Evolutionary conservation across 2,113 vertebrate genomes (phyloP), one percentile per base, ranked within the genome.

Genomic region (Festucalex cinctus): DNA sequence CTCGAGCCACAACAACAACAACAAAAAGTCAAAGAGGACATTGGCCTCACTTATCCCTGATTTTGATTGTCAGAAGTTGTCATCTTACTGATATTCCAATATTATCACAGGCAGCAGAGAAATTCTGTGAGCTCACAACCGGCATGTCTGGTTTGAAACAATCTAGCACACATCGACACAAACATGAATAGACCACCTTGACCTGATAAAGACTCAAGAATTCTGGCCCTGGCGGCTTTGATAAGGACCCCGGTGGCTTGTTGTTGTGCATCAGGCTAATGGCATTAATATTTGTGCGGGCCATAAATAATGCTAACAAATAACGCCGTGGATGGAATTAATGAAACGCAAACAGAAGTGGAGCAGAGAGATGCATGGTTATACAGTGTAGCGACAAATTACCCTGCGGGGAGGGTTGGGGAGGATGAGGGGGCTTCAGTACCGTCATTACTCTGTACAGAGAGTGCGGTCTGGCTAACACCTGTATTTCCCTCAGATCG

Each of bases 321-420:
- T 90, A 91, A 91, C 93, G 82, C 88, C 91, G 94, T 88, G 85
- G 73, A 91, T 95, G 91, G 91, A 92, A 92, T 89, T 88, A 91
- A 93, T 92, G 90, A 89, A 91, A 92, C 79, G 80, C 83, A 83
- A 91, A 89, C 77, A 84, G 87, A 93, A 92, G 88, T 93, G 85
- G 92, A 92, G 89, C 92, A 95, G 90, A 90, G 93, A 97, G 94
- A 97, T 95, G 93, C 92, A 95, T 93, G 92, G 88, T 91, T 95
- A 89, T 89, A 94, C 92, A 93, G 92, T 92, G 93, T 89, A 91
- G 92, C 91, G 90, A 96, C 95, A 98, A 96, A 99, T 98, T 94
- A 97, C 91, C 65, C 89, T 14, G 6, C 77, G 66, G 83, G 80
- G 77, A 46, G 73, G 69, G 69, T 64, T 56, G 73, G 73, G 71